Conservation (phyloP, 2,113 vertebrate species). For the Macaca fascicularis region T2T-MFA8v1.1 NC_088394.1:23567501-23568000, state of each 20-base stretch:
- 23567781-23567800: conserved; percentile 13
- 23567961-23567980: no score
- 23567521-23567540: not conserved
- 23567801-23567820: no score
- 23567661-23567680: not conserved
- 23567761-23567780: not conserved
- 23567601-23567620: not conserved
- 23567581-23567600: not conserved
- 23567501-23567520: not conserved
- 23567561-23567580: not conserved
- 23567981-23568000: no score
- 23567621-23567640: not conserved
- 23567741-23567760: not conserved
- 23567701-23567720: not conserved
- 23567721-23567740: not conserved
- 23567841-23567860: no score
- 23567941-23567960: no score
- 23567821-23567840: no score
- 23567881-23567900: no score
- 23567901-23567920: no score
- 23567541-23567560: no score
- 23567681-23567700: not conserved
- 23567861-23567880: no score
- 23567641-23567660: not conserved
- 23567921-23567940: no score